Conservation (phyloP, 2,888 invertebrate genomes). For the Spisula subtruncata region DNA sequence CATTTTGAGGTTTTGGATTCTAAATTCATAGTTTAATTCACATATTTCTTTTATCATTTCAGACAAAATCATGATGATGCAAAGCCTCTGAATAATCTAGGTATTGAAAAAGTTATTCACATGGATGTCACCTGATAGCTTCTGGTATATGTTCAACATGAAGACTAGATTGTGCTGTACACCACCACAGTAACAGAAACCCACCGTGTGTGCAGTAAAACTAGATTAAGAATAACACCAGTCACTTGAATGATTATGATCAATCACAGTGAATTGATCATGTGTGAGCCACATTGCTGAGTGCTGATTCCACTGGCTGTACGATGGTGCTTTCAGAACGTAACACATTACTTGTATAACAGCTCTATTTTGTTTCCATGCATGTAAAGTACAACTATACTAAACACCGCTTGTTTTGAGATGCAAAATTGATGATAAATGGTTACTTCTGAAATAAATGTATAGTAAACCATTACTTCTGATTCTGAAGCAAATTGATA, state of each 20-base stretch:
- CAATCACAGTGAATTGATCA: not conserved
- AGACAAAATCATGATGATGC: conserved; percentile 83
- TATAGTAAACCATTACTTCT: no score
- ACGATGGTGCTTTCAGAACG: not conserved
- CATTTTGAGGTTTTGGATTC: no score
- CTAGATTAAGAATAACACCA: not conserved
- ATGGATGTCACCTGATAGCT: conserved; percentile 84
- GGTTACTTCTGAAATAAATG: no score
- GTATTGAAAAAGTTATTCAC: conserved; percentile 80
- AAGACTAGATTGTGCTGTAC: not conserved
- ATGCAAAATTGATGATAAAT: no score
- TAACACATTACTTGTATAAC: not conserved
- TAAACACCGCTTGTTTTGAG: no score
- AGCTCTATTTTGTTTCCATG: no score
- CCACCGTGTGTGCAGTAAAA: not conserved
- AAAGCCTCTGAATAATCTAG: conserved; percentile 76
- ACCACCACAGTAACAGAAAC: not conserved
- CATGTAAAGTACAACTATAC: no score
- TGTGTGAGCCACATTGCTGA: not conserved
- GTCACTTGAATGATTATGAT: no score
- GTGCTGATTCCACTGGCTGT: not conserved
- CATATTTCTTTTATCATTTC: conserved; percentile 56
- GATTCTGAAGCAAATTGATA: no score
- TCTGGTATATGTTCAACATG: not conserved
- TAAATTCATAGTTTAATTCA: no score